phyloP scores from a whole-genome alignment of 2,113 vertebrate species.

The Rhynchomys soricoides region DNA sequence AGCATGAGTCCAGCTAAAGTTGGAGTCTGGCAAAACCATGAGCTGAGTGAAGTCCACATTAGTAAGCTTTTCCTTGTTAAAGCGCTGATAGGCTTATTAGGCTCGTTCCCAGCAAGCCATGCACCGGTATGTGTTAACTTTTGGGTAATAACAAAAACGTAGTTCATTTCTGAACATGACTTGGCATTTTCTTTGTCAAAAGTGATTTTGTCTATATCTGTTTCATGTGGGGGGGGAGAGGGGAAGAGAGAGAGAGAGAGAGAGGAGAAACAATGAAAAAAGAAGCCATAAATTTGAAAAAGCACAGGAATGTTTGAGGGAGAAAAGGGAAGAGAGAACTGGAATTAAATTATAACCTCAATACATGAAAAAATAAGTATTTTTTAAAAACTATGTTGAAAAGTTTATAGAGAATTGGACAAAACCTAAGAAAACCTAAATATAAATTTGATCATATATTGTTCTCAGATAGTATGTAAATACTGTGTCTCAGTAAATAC shows the following conservation, averaged over 20 bases:
- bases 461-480: not conserved
- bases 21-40: slow-evolving; percentile 14
- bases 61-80: not conserved
- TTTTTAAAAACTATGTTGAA: not conserved
- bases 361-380: too few relatives aligned
- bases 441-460: not conserved
- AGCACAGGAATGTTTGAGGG: not conserved
- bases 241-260: not conserved
- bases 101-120: not conserved
- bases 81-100: not conserved
- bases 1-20: slow-evolving; percentile 40
- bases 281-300: not conserved
- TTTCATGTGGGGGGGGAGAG: not conserved
- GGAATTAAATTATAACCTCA: not conserved
- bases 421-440: not conserved
- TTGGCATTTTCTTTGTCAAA: not conserved
- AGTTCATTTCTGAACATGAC: not conserved
- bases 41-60: not conserved
- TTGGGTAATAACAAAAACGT: not conserved
- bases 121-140: not conserved
- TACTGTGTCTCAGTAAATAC: not conserved
- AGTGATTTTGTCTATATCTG: not conserved
- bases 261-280: not conserved
- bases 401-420: not conserved
- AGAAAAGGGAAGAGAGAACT: not conserved